Evolutionary conservation across 2,113 vertebrate species (phyloP), one percentile per base, ranked within the genome.

Genomic region (Psammodynastes pulverulentus): DNA sequence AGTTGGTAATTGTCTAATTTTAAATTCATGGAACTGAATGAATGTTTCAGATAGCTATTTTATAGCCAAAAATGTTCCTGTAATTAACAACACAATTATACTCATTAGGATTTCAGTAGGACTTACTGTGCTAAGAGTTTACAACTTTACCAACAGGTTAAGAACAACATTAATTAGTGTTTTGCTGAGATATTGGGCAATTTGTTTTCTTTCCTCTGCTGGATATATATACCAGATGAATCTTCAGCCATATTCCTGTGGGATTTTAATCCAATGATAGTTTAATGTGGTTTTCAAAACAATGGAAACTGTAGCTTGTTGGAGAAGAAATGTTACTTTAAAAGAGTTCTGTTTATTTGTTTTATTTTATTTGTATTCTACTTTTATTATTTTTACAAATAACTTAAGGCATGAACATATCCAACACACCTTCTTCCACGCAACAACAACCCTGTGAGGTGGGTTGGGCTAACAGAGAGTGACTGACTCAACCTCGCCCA

Each of bases 121-220:
- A 67, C 17, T n/a, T n/a, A 49, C 6, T 89, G 4, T 49, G 12
- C 17, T 62, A 26, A 89, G 3, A 19, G 21, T 7, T 79, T 39
- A 21, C 21, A 51, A 19, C 8, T 21, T 72, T 46, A 72, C 29
- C 58, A 92, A 72, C 24, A 84, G 10, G 39, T 46, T 46, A 29
- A 56, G 15, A n/a, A 56, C 24, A 85, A 91, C 39, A 6, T 21
- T 43, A 84, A 21, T 34, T 45, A 53, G 23, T 89, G 7, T 48
- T 54, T 51, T 45, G 52, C 43, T n/a, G 56, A 79, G 52, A 39
- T 0, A 0, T 79, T 94, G 0, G 0, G 0, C 2, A n/a, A 19
- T 34, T 3, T 17, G 8, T 24, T 84, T 93, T 88, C 29, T 46
- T 93, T 94, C 39, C 46, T 67, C 3, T 39, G 17, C 26, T 58